These are phyloP conservation scores for Gadopsis bispinosus DNA, from an alignment of 2,797 vertebrate genomes.

Conservation along the genomic window DNA sequence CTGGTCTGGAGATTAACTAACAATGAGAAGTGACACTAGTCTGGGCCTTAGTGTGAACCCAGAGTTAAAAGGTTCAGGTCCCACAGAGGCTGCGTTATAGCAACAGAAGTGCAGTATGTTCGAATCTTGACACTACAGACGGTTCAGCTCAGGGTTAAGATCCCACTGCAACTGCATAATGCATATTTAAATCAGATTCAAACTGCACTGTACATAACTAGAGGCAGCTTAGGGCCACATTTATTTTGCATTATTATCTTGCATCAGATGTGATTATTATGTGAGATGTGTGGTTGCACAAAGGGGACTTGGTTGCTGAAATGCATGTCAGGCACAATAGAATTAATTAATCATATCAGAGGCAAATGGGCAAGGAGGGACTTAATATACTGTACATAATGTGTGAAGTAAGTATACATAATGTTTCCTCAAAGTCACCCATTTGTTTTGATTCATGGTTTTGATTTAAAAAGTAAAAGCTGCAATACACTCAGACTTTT, in stretches of 20 bases:
- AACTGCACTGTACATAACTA: slow-evolving; percentile 49
- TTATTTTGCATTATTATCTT: slow-evolving; percentile 44
- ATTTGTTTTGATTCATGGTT: slow-evolving; percentile 54
- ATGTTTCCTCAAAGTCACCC: slow-evolving; percentile 30
- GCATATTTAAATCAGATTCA: slow-evolving; percentile 68
- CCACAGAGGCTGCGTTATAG: slow-evolving; percentile 45
- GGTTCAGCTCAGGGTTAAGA: slow-evolving; percentile 65
- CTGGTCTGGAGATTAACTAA: slow-evolving; percentile 59
- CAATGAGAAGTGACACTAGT: slow-evolving; percentile 58
- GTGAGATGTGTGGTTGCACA: slow-evolving; percentile 53
- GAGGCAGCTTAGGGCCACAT: slow-evolving; percentile 41
- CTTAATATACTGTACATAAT: slow-evolving; percentile 46
- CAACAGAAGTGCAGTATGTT: slow-evolving; percentile 46
- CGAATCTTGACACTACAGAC: slow-evolving; percentile 58
- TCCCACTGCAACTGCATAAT: slow-evolving; percentile 55
- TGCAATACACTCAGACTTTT: slow-evolving; percentile 6
- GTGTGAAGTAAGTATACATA: slow-evolving; percentile 29
- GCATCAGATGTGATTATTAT: slow-evolving; percentile 66
- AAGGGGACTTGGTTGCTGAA: slow-evolving; percentile 43
- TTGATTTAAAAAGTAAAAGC: slow-evolving; percentile 45
- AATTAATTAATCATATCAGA: slow-evolving; percentile 71
- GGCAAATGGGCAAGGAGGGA: slow-evolving; percentile 48
- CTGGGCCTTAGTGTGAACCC: slow-evolving; percentile 41
- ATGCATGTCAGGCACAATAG: slow-evolving; percentile 68
- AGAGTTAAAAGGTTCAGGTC: slow-evolving; percentile 44